These are phyloP conservation scores for Saccopteryx leptura DNA, from an alignment of 2,113 vertebrate genomes.

Conservation along the genomic window DNA sequence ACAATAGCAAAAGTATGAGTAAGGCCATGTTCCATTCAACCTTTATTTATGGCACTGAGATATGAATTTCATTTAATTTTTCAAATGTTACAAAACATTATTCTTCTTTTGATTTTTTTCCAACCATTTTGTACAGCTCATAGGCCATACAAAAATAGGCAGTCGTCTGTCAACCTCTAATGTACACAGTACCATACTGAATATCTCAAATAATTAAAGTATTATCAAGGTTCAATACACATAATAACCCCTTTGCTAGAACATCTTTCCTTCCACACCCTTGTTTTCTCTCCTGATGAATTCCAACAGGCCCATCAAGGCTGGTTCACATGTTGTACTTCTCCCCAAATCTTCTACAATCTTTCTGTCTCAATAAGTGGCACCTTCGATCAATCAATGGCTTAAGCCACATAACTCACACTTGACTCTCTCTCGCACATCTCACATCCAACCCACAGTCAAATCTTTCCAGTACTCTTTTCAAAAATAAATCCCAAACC, in stretches of 20 bases:
- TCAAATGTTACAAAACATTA: background rate
- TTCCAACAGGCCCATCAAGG: background rate
- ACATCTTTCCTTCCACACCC: background rate
- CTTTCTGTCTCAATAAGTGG: background rate
- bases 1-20: background rate
- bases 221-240: background rate
- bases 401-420: background rate
- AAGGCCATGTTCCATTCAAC: background rate
- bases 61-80: constrained; percentile 8
- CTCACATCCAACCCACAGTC: background rate
- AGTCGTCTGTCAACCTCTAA: background rate
- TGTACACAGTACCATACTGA: background rate
- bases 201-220: background rate
- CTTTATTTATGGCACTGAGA: background rate
- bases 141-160: background rate
- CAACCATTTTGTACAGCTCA: background rate
- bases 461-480: background rate
- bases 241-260: background rate
- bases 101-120: background rate
- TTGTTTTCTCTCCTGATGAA: background rate
- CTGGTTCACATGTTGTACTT: background rate
- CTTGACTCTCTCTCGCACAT: background rate
- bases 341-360: background rate
- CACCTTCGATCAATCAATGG: background rate
- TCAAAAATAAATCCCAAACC: background rate